A percentile compares a stretch with the other conserved stretches of the same genome.
Evolutionary conservation across 2,888 invertebrate species (phyloP).

Genomic region (Yponomeuta malinellus): DNA sequence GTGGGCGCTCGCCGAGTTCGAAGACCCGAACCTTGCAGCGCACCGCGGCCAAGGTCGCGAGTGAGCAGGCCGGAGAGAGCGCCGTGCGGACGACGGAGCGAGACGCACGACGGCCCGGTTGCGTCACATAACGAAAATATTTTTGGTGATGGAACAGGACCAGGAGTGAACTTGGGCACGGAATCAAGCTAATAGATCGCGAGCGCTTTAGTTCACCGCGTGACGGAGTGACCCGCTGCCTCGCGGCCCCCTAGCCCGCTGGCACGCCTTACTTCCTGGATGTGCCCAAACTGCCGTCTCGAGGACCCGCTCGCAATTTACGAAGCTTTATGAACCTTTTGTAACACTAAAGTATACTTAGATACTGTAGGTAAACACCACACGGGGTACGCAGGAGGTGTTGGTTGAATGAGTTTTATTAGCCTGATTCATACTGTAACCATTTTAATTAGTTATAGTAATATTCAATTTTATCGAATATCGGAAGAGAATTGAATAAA

Average conservation of each 20-base stretch:
- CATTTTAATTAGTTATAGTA: too few species aligned
- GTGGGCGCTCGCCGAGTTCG: slow-evolving; percentile 76
- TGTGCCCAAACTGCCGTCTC: background rate
- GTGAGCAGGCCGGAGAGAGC: slow-evolving; percentile 65
- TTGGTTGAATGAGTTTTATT: too few species aligned
- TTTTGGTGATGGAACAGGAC: slow-evolving; percentile 75
- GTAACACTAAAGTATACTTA: too few species aligned
- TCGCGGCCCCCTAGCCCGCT: slow-evolving; percentile 41
- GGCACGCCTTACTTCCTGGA: slow-evolving; percentile 40
- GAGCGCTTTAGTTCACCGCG: slow-evolving; percentile 60
- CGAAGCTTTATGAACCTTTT: too few species aligned
- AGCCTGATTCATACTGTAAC: too few species aligned
- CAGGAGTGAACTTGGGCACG: slow-evolving; percentile 74
- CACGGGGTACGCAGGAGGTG: too few species aligned
- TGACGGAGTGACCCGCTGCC: slow-evolving; percentile 66
- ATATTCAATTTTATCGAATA: too few species aligned
- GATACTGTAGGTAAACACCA: too few species aligned
- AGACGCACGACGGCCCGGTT: slow-evolving; percentile 58
- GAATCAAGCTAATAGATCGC: slow-evolving; percentile 68
- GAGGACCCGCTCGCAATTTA: too few species aligned
- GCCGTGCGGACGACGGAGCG: slow-evolving; percentile 49
- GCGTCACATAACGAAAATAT: slow-evolving; percentile 75
- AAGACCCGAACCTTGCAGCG: slow-evolving; percentile 91
- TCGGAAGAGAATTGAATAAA: too few species aligned
- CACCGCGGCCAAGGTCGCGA: slow-evolving; percentile 87